These are phyloP conservation scores for Tetanocera ferruginea DNA, from an alignment of 2,888 invertebrate genomes.

Conservation along the genomic window DNA sequence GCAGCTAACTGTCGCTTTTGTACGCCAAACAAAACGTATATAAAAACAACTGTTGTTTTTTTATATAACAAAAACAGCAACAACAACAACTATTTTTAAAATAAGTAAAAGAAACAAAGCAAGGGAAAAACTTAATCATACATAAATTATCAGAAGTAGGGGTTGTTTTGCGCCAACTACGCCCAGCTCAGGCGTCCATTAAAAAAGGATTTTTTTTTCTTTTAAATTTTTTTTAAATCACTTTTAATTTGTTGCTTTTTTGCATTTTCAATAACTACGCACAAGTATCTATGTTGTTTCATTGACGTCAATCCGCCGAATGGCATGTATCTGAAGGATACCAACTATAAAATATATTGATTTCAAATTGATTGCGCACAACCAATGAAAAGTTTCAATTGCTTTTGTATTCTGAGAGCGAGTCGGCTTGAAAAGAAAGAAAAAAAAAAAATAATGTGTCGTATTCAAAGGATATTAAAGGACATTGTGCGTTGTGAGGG, in stretches of 20 bases:
- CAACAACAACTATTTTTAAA: not conserved
- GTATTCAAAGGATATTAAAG: not conserved
- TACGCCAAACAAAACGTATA: not conserved
- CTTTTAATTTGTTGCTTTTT: not conserved
- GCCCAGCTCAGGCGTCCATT: not conserved
- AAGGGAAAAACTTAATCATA: conserved; percentile 10
- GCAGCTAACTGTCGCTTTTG: conserved; percentile 7
- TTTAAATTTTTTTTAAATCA: not conserved
- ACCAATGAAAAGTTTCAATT: conserved; percentile 39
- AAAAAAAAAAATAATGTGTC: not conserved
- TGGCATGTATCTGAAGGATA: not conserved
- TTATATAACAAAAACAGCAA: not conserved
- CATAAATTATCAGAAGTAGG: not conserved
- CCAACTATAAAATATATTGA: conserved; percentile 10
- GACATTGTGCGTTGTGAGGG: not conserved
- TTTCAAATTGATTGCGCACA: conserved; percentile 30
- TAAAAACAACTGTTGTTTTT: not conserved
- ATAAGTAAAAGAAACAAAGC: not conserved
- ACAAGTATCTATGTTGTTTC: not conserved
- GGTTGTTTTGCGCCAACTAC: not conserved
- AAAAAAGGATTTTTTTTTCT: not conserved
- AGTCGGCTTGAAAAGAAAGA: conserved; percentile 29
- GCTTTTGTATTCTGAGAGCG: conserved; percentile 31
- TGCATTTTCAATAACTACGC: not conserved
- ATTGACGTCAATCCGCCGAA: not conserved